phyloP scores from a whole-genome alignment of 2,888 invertebrate species.

The Sarcophaga caerulescens region DNA sequence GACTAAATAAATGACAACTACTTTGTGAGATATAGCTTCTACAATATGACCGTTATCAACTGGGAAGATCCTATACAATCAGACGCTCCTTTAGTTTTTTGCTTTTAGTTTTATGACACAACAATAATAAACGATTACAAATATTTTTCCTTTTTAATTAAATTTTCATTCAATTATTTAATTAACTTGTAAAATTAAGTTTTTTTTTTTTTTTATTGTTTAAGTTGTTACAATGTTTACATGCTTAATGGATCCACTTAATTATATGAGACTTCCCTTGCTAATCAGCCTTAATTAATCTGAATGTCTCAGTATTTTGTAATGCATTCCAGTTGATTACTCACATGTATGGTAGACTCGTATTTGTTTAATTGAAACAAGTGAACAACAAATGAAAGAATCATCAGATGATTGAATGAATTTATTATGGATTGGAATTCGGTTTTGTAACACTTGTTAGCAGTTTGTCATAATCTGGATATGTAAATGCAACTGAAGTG shows the following conservation, averaged over 20 bases:
- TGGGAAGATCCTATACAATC: too few relatives aligned
- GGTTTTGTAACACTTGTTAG: too few relatives aligned
- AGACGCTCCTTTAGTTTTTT: constrained; percentile 10
- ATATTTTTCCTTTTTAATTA: too few relatives aligned
- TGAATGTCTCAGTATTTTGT: constrained; percentile 42
- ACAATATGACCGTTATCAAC: too few relatives aligned
- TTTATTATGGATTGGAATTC: too few relatives aligned
- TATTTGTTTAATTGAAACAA: background rate
- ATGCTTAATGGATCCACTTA: constrained; percentile 16
- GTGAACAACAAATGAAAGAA: background rate
- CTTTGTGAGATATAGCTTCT: too few relatives aligned
- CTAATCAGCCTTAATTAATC: constrained; percentile 50
- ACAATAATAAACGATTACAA: background rate
- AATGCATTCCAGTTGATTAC: constrained; percentile 46
- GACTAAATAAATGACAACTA: too few relatives aligned
- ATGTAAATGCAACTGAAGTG: too few relatives aligned
- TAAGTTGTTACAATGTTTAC: background rate
- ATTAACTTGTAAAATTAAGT: constrained; percentile 18
- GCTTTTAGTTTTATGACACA: background rate
- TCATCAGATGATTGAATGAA: too few relatives aligned
- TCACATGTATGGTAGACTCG: constrained; percentile 13
- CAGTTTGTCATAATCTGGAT: too few relatives aligned
- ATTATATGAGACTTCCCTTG: constrained; percentile 32
- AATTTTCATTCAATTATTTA: background rate
- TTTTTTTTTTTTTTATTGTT: constrained; percentile 17